Percentiles rank a stretch among this genome's conserved stretches.
Evolutionary conservation across 2,113 vertebrate genomes (phyloP).

Genomic region (Chaetodon auriga): DNA sequence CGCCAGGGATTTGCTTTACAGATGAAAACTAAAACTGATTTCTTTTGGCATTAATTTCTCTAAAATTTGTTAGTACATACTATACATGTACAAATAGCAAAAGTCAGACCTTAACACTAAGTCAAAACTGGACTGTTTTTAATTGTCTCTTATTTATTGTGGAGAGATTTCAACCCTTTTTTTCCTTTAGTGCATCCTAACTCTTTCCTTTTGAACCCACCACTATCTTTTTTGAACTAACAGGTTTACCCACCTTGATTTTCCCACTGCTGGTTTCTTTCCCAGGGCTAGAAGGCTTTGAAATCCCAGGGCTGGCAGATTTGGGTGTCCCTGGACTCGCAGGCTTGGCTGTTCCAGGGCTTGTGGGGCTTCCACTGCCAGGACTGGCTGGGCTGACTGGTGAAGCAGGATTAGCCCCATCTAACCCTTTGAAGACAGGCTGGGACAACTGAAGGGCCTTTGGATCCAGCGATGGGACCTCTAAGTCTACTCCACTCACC

Average conservation of each 20-base stretch:
- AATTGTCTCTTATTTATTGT: too few species aligned
- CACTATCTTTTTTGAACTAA: background rate
- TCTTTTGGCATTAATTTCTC: background rate
- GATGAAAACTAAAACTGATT: background rate
- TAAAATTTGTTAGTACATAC: background rate
- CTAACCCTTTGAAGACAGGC: conserved; percentile 83
- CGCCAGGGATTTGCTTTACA: background rate
- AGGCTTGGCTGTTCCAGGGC: conserved; percentile 37
- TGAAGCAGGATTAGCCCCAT: conserved; percentile 81
- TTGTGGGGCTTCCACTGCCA: conserved; percentile 22
- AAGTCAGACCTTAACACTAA: background rate
- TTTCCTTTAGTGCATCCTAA: background rate
- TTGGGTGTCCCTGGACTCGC: conserved; percentile 75
- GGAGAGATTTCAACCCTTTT: background rate
- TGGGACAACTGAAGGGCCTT: conserved; percentile 87
- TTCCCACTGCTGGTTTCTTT: conserved; percentile 26
- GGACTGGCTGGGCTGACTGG: conserved; percentile 29
- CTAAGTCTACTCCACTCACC: conserved; percentile 90
- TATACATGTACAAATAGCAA: background rate
- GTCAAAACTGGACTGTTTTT: background rate
- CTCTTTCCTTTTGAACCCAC: background rate
- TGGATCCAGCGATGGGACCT: conserved; percentile 72
- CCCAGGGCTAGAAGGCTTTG: conserved; percentile 1
- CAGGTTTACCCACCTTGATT: conserved; percentile 66
- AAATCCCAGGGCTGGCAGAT: background rate